Base-by-base conservation (phyloP, 2,113 vertebrate species). In the Vulpes ferrilata region DNA sequence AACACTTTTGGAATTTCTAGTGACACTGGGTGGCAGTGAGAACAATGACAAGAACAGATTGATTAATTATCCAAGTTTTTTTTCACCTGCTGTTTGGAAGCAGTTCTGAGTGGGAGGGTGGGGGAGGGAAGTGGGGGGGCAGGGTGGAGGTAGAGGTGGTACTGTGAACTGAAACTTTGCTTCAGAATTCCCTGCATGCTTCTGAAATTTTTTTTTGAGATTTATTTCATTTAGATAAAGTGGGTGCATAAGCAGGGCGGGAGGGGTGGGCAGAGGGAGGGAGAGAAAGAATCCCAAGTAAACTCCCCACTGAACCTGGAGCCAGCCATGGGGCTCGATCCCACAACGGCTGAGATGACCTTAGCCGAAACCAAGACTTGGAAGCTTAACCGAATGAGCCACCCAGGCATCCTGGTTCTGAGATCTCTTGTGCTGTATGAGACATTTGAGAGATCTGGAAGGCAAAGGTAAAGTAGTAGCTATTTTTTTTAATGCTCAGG, bases 41-140 rank as follows among this genome's bases (percentile, higher is more conserved):
- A 91, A 90, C 64, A 93, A 64, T 65, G n/a, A 48, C 19, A 93
- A 85, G 30, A 88, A 7, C 12, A 69, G 2, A 80, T 88, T 81
- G 2, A 80, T 88, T 81, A 90, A 79, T 93, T 92, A 84, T 19
- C 22, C 62, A 86, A 32, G 3, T 35, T 69, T 69, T 92, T 73
- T 69, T 60, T 67, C 38, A 90, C 19, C 23, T 97, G 38, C n/a
- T 84, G 0, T 92, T 96, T 84, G 27, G 67, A 71, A 96, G 69
- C n/a, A 65, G 7, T 7, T 9, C 32, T 51, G 19, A 12, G 32
- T 59, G 23, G 79, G 19, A 38, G 57, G 6, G 25, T 16, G 30
- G 11, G 32, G 65, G 6, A 43, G 43, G 43, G 43, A 43, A 43
- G 43, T 43, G 43, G 43, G 12, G 25, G 62, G 25, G 62, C 62